phyloP scores from a whole-genome alignment of 1,140 invertebrate species.

The Phortica variegata region DNA sequence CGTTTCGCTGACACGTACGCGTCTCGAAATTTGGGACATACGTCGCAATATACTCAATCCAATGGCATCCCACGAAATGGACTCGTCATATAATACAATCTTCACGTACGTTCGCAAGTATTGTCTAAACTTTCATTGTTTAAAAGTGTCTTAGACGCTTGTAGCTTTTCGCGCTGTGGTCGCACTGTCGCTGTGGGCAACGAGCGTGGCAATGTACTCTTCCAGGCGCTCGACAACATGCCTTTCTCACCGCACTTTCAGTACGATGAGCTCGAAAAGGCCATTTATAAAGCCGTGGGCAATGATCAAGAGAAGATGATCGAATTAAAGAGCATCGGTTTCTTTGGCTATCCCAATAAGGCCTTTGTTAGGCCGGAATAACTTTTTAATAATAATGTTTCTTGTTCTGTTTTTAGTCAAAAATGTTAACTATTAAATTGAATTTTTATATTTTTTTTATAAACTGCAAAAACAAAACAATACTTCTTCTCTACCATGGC shows the following conservation, averaged over 20 bases:
- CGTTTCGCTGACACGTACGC: constrained; percentile 70
- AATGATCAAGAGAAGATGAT: constrained; percentile 64
- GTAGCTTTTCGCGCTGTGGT: constrained; percentile 65
- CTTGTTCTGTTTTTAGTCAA: no score
- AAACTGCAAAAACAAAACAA: no score
- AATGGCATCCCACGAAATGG: constrained; percentile 57
- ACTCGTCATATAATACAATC: constrained; percentile 48
- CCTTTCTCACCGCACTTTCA: constrained; percentile 69
- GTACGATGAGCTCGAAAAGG: constrained; percentile 61
- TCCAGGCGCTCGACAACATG: constrained; percentile 68
- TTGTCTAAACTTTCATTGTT: not conserved
- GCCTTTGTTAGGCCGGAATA: no score
- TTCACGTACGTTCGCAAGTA: constrained; percentile 5
- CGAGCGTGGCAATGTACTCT: constrained; percentile 64
- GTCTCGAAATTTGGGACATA: constrained; percentile 72
- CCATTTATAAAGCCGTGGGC: constrained; percentile 63
- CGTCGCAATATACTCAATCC: constrained; percentile 66
- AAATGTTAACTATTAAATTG: no score
- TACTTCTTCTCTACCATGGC: no score
- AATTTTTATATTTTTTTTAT: no score
- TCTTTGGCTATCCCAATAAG: constrained; percentile 51
- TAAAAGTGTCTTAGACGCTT: not conserved
- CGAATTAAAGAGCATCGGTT: constrained; percentile 62
- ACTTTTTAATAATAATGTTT: no score
- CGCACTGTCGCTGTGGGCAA: constrained; percentile 68